These are phyloP conservation scores for Porites australiensis DNA, from an alignment of 64 coral and sea anemone species.

Conservation along the genomic window DNA sequence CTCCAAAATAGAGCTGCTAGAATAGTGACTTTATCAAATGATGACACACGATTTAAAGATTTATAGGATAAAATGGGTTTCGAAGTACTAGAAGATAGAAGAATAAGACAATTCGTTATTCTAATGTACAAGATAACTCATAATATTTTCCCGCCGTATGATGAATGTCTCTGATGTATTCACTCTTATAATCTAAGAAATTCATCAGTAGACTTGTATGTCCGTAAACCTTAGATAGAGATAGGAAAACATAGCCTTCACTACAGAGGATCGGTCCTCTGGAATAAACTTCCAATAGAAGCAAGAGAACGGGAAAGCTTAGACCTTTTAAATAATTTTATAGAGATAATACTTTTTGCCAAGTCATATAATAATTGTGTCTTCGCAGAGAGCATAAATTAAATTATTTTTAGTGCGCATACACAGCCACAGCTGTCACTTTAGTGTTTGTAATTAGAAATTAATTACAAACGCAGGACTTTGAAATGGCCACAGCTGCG, in stretches of 20 bases:
- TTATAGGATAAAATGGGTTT: background rate
- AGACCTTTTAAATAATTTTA: background rate
- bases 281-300: background rate
- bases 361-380: too few relatives aligned
- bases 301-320: background rate
- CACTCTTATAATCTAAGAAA: background rate
- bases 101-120: background rate
- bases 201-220: background rate
- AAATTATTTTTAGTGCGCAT: too few relatives aligned
- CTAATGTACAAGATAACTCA: background rate
- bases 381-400: too few relatives aligned
- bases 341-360: too few relatives aligned
- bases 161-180: too few relatives aligned
- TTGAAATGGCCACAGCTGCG: too few relatives aligned
- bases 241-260: background rate
- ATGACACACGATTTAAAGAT: background rate
- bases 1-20: too few relatives aligned
- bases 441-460: too few relatives aligned
- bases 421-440: too few relatives aligned
- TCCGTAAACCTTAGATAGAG: background rate
- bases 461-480: too few relatives aligned
- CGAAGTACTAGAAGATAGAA: background rate
- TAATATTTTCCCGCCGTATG: too few relatives aligned
- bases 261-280: conserved; percentile 9
- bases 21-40: background rate